Evolutionary conservation across 1,140 invertebrate genomes (phyloP).

Genomic region (Acromyrmex heyeri): DNA sequence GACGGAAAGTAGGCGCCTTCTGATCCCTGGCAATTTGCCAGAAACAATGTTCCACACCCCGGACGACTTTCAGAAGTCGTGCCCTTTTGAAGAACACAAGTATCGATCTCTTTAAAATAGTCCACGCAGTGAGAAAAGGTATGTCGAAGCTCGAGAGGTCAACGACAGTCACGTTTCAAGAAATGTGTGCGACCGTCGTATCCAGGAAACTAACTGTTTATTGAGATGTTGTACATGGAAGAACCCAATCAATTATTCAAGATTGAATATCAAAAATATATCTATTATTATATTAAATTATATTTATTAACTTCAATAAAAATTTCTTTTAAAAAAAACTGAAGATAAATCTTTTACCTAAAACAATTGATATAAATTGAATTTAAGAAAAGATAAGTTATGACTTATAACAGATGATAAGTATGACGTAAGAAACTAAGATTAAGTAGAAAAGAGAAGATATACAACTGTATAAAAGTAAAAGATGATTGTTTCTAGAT

Average conservation of each 20-base stretch:
- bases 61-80: slow-evolving; percentile 64
- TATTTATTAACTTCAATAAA: background rate
- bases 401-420: no score
- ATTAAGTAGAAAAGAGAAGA: no score
- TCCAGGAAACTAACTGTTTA: slow-evolving; percentile 58
- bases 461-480: no score
- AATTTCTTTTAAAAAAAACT: background rate
- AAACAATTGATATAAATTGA: no score
- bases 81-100: slow-evolving; percentile 17
- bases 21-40: slow-evolving; percentile 71
- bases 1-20: slow-evolving; percentile 73
- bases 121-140: slow-evolving; percentile 28
- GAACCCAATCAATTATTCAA: slow-evolving; percentile 5
- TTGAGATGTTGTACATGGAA: slow-evolving; percentile 12
- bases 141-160: slow-evolving; percentile 30
- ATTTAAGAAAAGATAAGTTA: no score
- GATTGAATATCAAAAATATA: slow-evolving; percentile 5
- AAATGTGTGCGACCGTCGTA: slow-evolving; percentile 41
- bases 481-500: background rate
- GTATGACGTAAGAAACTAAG: no score
- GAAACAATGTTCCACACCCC: slow-evolving; percentile 65
- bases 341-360: background rate
- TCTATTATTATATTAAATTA: background rate
- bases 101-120: slow-evolving; percentile 67
- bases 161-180: slow-evolving; percentile 50